These are phyloP conservation scores for Acrocephalus arundinaceus DNA, from an alignment of 2,113 vertebrate genomes.

Conservation along the genomic window DNA sequence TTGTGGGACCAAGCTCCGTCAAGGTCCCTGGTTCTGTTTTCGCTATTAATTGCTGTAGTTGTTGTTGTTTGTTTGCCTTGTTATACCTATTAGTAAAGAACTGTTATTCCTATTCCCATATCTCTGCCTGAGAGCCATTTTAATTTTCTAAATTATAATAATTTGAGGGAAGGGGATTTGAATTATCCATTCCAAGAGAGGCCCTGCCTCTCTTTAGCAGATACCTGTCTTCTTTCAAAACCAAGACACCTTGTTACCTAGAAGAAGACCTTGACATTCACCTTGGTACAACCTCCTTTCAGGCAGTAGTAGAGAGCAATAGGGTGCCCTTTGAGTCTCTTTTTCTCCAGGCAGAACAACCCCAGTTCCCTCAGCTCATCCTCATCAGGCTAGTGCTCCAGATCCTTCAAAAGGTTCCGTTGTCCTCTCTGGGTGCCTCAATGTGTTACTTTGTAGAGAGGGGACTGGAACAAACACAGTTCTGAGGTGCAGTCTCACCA, in stretches of 20 bases:
- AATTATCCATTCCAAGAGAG: no score
- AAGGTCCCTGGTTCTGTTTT: no score
- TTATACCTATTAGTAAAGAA: no score
- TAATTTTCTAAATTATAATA: no score
- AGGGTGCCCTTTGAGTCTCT: background rate
- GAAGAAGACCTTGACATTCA: background rate
- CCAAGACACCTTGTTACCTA: background rate
- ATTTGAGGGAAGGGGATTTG: no score
- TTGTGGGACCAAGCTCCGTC: no score
- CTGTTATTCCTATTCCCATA: no score
- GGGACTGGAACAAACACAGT: background rate
- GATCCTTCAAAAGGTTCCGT: background rate
- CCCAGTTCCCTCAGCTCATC: background rate
- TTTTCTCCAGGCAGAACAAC: background rate
- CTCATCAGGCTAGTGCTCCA: background rate
- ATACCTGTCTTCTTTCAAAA: no score
- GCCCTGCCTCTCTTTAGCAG: no score
- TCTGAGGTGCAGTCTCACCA: background rate
- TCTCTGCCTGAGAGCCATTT: no score
- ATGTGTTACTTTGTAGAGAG: background rate
- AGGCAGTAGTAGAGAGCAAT: background rate
- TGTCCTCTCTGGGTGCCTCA: background rate
- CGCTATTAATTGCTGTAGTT: no score
- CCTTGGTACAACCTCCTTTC: background rate
- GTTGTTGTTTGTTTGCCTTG: no score